Evolutionary conservation across 2,113 vertebrate species (phyloP).

Genomic region (Leucoraja erinaceus): DNA sequence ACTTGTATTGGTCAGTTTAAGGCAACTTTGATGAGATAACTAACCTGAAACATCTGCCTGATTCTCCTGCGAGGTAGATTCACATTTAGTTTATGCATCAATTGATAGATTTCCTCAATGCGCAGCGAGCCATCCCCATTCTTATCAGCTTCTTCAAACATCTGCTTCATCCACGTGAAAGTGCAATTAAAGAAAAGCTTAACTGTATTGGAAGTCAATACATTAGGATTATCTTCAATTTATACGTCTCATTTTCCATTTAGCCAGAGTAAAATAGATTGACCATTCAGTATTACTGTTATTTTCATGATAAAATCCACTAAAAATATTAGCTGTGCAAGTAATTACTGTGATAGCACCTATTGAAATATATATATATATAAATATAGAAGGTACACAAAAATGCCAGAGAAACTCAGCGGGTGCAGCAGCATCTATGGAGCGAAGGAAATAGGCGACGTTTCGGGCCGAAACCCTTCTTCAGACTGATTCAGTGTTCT

Average conservation of each 20-base stretch:
- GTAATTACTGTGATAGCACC: background rate
- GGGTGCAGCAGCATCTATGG: too few species aligned
- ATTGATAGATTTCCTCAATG: constrained; percentile 92
- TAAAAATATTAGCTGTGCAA: background rate
- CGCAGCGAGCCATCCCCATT: constrained; percentile 89
- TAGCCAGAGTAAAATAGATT: background rate
- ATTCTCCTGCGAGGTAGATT: constrained; percentile 91
- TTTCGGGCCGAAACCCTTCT: too few species aligned
- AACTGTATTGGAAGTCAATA: background rate
- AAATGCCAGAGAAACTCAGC: too few species aligned
- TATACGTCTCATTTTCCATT: background rate
- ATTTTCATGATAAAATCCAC: background rate
- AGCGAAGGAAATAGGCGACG: too few species aligned
- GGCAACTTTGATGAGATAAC: constrained; percentile 39
- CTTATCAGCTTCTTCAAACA: constrained; percentile 93
- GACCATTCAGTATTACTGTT: background rate
- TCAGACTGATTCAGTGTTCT: too few species aligned
- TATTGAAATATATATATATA: background rate
- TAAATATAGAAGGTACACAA: background rate
- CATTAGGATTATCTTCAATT: background rate
- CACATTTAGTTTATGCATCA: constrained; percentile 96
- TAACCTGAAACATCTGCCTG: constrained; percentile 97
- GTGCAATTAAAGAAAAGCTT: constrained; percentile 63
- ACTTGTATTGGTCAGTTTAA: background rate
- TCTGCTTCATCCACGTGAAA: constrained; percentile 88